Percentiles rank a stretch among this genome's conserved stretches.
phyloP scores from a whole-genome alignment of 1,140 invertebrate species.

The Bombus fervidus region DNA sequence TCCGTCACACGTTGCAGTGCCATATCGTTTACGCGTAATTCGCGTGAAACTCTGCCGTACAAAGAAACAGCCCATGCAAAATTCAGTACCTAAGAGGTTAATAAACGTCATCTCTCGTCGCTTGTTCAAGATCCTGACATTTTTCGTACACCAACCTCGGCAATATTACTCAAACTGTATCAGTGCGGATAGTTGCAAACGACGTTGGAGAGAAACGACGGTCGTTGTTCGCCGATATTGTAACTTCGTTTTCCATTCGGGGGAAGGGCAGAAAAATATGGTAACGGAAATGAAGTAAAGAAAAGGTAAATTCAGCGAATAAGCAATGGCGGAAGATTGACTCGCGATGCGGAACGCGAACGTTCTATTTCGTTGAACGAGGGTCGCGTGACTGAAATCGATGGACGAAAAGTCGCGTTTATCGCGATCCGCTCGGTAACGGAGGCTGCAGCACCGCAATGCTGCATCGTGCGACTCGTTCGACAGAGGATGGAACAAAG shows the following conservation, averaged over 20 bases:
- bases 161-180: no score
- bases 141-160: no score
- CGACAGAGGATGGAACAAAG: not conserved
- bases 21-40: no score
- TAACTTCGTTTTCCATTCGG: not conserved
- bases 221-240: not conserved
- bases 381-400: constrained; percentile 18
- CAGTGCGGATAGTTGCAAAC: not conserved
- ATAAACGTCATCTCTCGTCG: no score
- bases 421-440: constrained; percentile 12
- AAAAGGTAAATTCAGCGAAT: not conserved
- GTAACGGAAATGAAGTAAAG: no score
- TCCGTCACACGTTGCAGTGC: no score
- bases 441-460: not conserved
- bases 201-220: not conserved
- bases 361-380: constrained; percentile 22
- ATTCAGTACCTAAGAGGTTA: no score
- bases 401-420: constrained; percentile 24
- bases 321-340: not conserved
- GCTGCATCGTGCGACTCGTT: not conserved
- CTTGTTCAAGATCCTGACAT: no score
- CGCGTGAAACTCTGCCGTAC: no score
- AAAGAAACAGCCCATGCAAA: no score
- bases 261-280: not conserved
- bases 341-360: not conserved